Evolutionary conservation across 2,888 invertebrate genomes (phyloP).

Genomic region (Ornithoptera priamus): DNA sequence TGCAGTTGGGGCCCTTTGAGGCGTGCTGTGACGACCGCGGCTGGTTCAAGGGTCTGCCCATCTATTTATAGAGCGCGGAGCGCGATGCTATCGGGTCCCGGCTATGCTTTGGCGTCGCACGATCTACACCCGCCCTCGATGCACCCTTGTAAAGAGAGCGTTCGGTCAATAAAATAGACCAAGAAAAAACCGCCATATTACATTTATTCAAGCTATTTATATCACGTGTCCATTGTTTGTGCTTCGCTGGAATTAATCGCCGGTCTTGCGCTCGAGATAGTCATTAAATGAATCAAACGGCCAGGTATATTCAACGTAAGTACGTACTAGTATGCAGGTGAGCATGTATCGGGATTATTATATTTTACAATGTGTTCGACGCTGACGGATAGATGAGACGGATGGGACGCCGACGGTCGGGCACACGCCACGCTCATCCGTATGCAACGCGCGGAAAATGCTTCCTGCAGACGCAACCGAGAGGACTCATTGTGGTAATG

Average conservation of each 20-base stretch:
- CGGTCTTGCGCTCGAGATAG: conserved; percentile 43
- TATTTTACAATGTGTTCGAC: conserved; percentile 48
- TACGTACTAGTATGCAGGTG: conserved; percentile 46
- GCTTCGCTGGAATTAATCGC: conserved; percentile 67
- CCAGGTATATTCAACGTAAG: conserved; percentile 46
- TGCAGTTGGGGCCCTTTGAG: conserved; percentile 51
- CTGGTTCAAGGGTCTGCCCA: conserved; percentile 75
- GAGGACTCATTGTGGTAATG: conserved; percentile 46
- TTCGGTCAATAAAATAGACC: conserved; percentile 70
- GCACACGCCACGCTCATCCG: conserved; percentile 69
- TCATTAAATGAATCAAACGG: conserved; percentile 60
- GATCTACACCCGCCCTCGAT: conserved; percentile 68
- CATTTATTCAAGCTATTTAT: conserved; percentile 75
- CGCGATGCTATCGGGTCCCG: conserved; percentile 69
- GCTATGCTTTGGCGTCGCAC: conserved; percentile 60
- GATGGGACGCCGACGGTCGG: conserved; percentile 35
- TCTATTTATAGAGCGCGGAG: conserved; percentile 74
- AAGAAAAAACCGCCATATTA: conserved; percentile 66
- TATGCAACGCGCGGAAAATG: conserved; percentile 69
- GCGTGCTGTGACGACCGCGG: conserved; percentile 62
- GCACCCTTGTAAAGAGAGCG: conserved; percentile 69
- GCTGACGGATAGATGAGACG: conserved; percentile 49
- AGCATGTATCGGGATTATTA: conserved; percentile 41
- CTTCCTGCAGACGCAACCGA: conserved; percentile 62
- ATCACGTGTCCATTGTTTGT: conserved; percentile 74